A percentile compares a stretch with the other conserved stretches of the same genome.
These are phyloP conservation scores for Symphodus melops DNA, from an alignment of 2,113 vertebrate genomes.

Conservation along the genomic window DNA sequence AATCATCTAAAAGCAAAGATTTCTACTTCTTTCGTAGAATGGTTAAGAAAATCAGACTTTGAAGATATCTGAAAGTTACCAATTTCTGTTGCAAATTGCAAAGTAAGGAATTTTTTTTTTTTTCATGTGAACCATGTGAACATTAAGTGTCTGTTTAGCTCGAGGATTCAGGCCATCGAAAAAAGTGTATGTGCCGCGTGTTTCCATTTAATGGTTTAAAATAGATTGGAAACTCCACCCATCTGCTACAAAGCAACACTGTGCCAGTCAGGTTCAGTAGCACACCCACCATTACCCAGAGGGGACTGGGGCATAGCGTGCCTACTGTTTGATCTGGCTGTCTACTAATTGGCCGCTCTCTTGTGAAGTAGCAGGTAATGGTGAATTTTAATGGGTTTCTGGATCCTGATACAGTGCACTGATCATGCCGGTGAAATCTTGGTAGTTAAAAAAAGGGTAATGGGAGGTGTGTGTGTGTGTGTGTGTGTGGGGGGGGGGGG, in stretches of 20 bases:
- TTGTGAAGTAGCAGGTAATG: conserved; percentile 40
- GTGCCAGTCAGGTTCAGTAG: conserved; percentile 11
- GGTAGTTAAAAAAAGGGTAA: not conserved
- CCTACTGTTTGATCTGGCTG: conserved; percentile 60
- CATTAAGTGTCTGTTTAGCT: not conserved
- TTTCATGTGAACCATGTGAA: no score
- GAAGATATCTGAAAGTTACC: no score
- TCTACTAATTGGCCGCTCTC: conserved; percentile 56
- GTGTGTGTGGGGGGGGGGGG: no score
- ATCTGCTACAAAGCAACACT: conserved; percentile 7
- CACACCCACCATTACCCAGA: conserved; percentile 28
- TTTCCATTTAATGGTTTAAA: conserved; percentile 16
- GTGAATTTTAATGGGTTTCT: conserved; percentile 54
- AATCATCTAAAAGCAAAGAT: no score
- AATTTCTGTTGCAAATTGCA: no score
- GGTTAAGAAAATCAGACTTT: no score
- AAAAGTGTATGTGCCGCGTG: not conserved
- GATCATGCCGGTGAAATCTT: conserved; percentile 15
- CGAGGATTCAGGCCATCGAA: not conserved
- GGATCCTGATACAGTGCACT: conserved; percentile 18
- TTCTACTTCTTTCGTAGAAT: no score
- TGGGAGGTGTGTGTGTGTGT: no score
- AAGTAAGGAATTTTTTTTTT: no score
- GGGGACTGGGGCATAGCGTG: conserved; percentile 14
- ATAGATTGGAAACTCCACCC: not conserved